Conservation (phyloP, 2,113 vertebrate genomes). For the Macrotus californicus region DNA sequence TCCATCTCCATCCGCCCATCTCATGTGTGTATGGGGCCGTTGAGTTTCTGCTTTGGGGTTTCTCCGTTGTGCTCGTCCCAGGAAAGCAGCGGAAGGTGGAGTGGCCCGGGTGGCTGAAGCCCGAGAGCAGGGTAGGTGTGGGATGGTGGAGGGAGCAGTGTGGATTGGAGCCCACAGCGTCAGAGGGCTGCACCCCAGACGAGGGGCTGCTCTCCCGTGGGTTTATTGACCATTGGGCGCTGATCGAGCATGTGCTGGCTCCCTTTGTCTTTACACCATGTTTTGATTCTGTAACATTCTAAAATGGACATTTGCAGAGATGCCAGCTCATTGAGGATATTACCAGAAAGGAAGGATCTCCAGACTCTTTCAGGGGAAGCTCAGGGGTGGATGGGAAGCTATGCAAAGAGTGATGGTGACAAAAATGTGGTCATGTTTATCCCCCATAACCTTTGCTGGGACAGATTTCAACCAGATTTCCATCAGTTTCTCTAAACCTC, state of each 20-base stretch:
- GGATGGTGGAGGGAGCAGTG: fast-evolving
- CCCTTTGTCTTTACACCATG: background rate
- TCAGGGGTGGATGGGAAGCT: background rate
- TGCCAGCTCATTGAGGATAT: background rate
- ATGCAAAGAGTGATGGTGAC: background rate
- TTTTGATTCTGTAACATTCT: background rate
- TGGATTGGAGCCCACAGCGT: fast-evolving
- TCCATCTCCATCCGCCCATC: fast-evolving
- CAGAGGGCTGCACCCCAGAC: background rate
- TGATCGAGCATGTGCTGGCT: fast-evolving
- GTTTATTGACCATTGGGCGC: background rate
- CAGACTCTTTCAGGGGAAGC: background rate
- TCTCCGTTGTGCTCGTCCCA: background rate
- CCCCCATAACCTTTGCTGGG: background rate
- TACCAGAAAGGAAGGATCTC: background rate
- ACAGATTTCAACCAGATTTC: background rate
- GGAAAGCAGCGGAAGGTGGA: background rate
- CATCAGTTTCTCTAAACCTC: background rate
- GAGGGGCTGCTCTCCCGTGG: background rate
- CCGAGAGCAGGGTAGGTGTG: background rate
- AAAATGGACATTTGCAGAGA: background rate
- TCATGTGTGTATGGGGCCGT: fast-evolving
- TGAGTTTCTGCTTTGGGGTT: background rate
- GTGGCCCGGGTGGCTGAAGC: too few species aligned
- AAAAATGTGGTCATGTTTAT: fast-evolving